Evolutionary conservation across 2,113 vertebrate genomes (phyloP).

Genomic region (Cervus canadensis): DNA sequence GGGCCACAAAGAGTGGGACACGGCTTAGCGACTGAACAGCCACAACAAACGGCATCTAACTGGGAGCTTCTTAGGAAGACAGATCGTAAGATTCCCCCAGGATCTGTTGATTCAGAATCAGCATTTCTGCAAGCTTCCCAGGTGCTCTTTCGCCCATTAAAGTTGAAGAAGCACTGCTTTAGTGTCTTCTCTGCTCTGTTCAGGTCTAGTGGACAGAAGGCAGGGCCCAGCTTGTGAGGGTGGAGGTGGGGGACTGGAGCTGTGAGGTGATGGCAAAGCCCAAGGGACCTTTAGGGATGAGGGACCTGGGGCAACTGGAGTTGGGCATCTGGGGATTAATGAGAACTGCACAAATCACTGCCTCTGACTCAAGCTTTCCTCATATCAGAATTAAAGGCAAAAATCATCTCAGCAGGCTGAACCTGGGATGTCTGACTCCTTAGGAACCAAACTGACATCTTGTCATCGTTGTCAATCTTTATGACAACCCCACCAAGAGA

Average conservation of each 20-base stretch:
- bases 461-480: constrained; percentile 48
- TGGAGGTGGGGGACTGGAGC: neutral
- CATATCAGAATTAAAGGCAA: neutral
- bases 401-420: neutral
- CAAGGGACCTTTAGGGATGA: neutral
- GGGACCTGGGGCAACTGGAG: neutral
- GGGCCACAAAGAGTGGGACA: neutral
- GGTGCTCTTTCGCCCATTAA: accelerated
- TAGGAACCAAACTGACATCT: constrained; percentile 14
- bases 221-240: neutral
- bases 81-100: too few relatives aligned
- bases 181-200: accelerated
- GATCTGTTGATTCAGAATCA: neutral
- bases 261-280: neutral
- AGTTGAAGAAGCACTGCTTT: neutral
- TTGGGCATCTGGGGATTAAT: neutral
- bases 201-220: neutral
- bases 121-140: neutral
- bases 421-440: neutral
- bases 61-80: accelerated
- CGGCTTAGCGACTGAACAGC: accelerated
- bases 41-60: neutral
- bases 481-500: constrained; percentile 38
- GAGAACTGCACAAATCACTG: neutral
- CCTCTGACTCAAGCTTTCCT: neutral